phyloP scores from a whole-genome alignment of 1,140 invertebrate genomes.

The Macrobrachium nipponense region DNA sequence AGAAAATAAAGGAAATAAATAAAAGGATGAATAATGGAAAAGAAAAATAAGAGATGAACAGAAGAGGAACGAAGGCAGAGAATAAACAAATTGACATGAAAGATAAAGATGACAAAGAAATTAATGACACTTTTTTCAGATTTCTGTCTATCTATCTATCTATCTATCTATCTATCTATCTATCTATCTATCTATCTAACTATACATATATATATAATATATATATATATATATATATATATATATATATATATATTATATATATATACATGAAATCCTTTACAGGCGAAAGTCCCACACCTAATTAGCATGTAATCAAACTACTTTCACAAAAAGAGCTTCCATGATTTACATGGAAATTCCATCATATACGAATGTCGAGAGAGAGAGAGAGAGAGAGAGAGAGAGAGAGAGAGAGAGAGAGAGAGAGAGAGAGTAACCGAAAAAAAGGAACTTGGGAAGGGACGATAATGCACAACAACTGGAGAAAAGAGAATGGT shows the following conservation, averaged over 20 bases:
- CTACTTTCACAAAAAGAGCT: too few species aligned
- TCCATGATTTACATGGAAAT: too few species aligned
- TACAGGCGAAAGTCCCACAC: too few species aligned
- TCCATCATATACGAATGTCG: not conserved
- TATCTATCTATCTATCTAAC: too few species aligned
- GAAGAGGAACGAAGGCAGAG: not conserved
- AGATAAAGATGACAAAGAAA: not conserved
- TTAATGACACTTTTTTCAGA: too few species aligned
- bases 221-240: too few species aligned
- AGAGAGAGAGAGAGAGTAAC: constrained; percentile 7
- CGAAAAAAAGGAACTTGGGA: too few species aligned
- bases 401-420: constrained; percentile 2
- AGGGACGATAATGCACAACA: too few species aligned
- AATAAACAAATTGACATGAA: not conserved
- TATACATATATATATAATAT: too few species aligned
- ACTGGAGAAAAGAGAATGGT: not conserved
- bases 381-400: constrained; percentile 24
- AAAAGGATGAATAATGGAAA: not conserved
- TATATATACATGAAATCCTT: not conserved
- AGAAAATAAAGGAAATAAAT: not conserved
- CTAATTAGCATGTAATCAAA: too few species aligned
- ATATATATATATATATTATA: not conserved
- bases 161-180: too few species aligned
- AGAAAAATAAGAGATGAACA: not conserved
- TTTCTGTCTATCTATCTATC: too few species aligned